Conservation (phyloP, 92 coral and sea anemone species). For the Phymanthus crucifer region DNA sequence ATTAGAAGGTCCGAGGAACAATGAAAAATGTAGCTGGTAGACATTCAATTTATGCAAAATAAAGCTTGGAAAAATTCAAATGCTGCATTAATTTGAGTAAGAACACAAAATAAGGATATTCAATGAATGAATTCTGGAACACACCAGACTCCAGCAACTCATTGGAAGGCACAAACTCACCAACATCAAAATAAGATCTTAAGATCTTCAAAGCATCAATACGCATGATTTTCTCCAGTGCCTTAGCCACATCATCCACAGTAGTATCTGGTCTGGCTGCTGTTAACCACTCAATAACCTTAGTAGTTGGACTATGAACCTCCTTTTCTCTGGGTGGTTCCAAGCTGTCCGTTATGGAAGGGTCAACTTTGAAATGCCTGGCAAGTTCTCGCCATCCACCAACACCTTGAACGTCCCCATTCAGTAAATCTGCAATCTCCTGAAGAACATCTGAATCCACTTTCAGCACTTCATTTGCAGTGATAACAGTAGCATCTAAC, state of each 20-base stretch:
- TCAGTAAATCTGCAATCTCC: background rate
- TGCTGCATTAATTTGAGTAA: too few relatives aligned
- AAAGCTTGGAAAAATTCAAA: too few relatives aligned
- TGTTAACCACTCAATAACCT: constrained; percentile 16
- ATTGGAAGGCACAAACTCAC: background rate
- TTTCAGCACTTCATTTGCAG: constrained; percentile 18
- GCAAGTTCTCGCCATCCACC: constrained; percentile 34
- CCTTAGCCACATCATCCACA: background rate
- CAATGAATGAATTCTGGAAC: too few relatives aligned
- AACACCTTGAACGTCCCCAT: constrained; percentile 10
- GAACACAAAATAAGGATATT: too few relatives aligned
- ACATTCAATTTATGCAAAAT: too few relatives aligned
- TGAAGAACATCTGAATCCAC: constrained; percentile 29
- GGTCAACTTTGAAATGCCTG: background rate
- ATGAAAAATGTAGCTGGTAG: too few relatives aligned
- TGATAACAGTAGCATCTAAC: too few relatives aligned
- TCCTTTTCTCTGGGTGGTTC: constrained; percentile 19
- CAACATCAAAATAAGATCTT: background rate
- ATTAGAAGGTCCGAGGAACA: too few relatives aligned
- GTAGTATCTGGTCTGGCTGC: constrained; percentile 13
- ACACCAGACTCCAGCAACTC: too few relatives aligned
- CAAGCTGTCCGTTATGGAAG: background rate
- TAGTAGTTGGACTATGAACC: constrained; percentile 32
- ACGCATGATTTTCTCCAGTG: constrained; percentile 12
- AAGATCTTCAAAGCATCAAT: constrained; percentile 25